Evolutionary conservation across 2,888 invertebrate species (phyloP).

Genomic region (Eupeodes latifasciatus): DNA sequence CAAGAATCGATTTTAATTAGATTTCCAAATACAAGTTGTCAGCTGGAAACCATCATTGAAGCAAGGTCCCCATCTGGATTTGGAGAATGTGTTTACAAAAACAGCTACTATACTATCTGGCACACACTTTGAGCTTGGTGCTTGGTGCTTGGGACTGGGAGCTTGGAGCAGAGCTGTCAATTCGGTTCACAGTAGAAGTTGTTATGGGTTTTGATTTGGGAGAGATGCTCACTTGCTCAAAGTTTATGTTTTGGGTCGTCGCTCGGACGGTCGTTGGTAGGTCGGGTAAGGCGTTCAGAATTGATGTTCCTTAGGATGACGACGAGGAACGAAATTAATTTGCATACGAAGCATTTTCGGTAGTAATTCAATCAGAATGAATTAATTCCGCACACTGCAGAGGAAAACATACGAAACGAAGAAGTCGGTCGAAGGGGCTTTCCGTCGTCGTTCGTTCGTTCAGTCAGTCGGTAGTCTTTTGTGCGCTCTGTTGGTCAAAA

Average conservation of each 20-base stretch:
- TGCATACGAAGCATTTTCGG: constrained; percentile 72
- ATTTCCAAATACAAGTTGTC: constrained; percentile 62
- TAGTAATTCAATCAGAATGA: constrained; percentile 74
- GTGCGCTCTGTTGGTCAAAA: constrained; percentile 36
- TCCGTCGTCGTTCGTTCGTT: not conserved
- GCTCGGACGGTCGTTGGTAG: too few species aligned
- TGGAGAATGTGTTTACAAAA: constrained; percentile 53
- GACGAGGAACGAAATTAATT: constrained; percentile 52
- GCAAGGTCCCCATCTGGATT: constrained; percentile 30
- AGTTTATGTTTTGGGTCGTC: constrained; percentile 5
- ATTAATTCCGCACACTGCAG: constrained; percentile 69
- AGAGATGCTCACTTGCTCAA: not conserved
- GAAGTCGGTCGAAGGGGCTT: constrained; percentile 29
- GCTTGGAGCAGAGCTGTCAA: constrained; percentile 6
- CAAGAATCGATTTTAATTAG: constrained; percentile 74
- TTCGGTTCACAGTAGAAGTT: constrained; percentile 21
- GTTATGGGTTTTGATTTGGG: constrained; percentile 10
- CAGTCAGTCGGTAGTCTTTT: constrained; percentile 33
- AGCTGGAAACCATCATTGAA: constrained; percentile 29
- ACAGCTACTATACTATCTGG: constrained; percentile 21
- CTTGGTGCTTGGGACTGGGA: too few species aligned
- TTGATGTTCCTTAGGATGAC: constrained; percentile 25
- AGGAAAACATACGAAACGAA: constrained; percentile 30
- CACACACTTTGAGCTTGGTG: constrained; percentile 12
- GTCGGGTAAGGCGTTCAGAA: not conserved